Percentiles rank a stretch among this genome's conserved stretches.
Evolutionary conservation across 2,113 vertebrate genomes (phyloP).

Genomic region (Isurus oxyrinchus): DNA sequence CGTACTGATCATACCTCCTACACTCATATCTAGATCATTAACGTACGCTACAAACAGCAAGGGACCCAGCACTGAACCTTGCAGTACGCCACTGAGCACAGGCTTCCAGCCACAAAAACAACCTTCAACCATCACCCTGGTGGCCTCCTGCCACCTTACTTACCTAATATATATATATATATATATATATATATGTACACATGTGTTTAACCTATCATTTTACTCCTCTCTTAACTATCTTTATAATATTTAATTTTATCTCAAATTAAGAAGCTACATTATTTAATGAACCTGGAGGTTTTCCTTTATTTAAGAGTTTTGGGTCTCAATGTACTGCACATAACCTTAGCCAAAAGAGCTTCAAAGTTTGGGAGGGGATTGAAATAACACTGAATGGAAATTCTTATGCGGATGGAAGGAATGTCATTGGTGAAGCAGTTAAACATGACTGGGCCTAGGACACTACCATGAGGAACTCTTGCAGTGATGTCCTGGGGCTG

Average conservation of each 20-base stretch:
- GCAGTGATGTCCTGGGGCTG: neutral
- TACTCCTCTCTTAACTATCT: neutral
- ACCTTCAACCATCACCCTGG: too few relatives aligned
- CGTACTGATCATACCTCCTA: too few relatives aligned
- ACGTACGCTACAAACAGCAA: too few relatives aligned
- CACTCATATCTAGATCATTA: too few relatives aligned
- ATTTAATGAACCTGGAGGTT: neutral
- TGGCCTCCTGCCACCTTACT: too few relatives aligned
- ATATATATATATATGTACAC: too few relatives aligned
- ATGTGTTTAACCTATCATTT: too few relatives aligned
- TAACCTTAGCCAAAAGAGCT: neutral
- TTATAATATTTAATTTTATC: neutral
- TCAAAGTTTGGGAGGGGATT: neutral
- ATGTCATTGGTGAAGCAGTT: neutral
- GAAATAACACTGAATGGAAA: neutral
- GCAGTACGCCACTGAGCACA: too few relatives aligned
- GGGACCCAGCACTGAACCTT: too few relatives aligned
- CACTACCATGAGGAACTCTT: neutral
- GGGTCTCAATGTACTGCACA: neutral
- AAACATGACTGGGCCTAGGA: neutral
- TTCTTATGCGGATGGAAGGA: neutral
- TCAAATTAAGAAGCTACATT: neutral
- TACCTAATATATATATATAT: too few relatives aligned
- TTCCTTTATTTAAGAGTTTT: neutral
- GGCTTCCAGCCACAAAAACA: too few relatives aligned